These are phyloP conservation scores for Apamea crenata DNA, from an alignment of 2,888 invertebrate species.

Conservation along the genomic window DNA sequence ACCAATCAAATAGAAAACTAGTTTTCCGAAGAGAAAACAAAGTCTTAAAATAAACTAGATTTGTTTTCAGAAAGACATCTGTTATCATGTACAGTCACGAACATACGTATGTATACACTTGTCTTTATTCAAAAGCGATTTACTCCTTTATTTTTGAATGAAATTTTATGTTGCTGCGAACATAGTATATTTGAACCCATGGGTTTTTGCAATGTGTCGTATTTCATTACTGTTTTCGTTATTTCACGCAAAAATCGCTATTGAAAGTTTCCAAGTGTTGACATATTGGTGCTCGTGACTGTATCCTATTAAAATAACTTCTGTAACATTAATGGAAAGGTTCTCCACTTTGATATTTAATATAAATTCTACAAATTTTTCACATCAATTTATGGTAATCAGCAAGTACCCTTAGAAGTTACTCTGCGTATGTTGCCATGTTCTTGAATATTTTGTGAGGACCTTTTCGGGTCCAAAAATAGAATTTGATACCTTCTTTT, in stretches of 20 bases:
- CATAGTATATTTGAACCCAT: too few species aligned
- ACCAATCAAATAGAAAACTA: not conserved
- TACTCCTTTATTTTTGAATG: too few species aligned
- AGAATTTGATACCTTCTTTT: not conserved
- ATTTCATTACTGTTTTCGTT: too few species aligned
- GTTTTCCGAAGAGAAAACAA: not conserved
- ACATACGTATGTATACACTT: too few species aligned
- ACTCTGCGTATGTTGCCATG: constrained; percentile 5
- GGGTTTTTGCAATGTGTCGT: too few species aligned
- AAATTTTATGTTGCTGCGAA: too few species aligned
- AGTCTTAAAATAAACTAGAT: constrained; percentile 32
- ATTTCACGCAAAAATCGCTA: too few species aligned
- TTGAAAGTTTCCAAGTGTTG: too few species aligned
- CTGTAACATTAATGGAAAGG: constrained; percentile 35
- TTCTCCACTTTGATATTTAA: constrained; percentile 41
- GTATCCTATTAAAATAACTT: constrained; percentile 49
- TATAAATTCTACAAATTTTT: constrained; percentile 50
- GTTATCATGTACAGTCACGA: not conserved
- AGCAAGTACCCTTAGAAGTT: constrained; percentile 24
- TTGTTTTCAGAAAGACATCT: constrained; percentile 46
- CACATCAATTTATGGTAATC: constrained; percentile 58
- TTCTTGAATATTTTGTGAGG: constrained; percentile 30
- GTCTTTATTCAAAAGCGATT: too few species aligned
- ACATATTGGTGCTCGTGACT: not conserved
- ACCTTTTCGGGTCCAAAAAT: constrained; percentile 28